phyloP scores from a whole-genome alignment of 2,888 invertebrate species.

The Clostera curtula region DNA sequence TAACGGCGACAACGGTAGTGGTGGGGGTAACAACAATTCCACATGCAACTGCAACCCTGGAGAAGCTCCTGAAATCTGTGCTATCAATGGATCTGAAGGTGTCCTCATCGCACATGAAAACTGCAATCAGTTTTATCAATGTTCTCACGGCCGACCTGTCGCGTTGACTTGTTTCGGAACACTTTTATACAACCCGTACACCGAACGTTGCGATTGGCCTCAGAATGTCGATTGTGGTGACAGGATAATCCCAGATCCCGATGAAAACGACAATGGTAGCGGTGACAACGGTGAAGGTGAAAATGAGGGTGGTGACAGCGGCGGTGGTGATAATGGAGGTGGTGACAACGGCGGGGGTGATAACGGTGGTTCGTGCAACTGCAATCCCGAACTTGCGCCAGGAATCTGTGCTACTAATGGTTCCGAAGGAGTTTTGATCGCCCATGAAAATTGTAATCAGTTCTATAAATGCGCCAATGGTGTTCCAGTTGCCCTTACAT shows the following conservation, averaged over 20 bases:
- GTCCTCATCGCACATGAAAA: conserved; percentile 13
- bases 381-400: conserved; percentile 20
- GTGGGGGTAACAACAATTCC: too few relatives aligned
- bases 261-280: too few relatives aligned
- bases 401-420: conserved; percentile 24
- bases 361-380: conserved; percentile 12
- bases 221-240: conserved; percentile 16
- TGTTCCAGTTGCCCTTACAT: conserved; percentile 15
- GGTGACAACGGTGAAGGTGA: too few relatives aligned
- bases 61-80: conserved; percentile 12
- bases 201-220: conserved; percentile 20
- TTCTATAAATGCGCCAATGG: conserved; percentile 29
- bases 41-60: too few relatives aligned
- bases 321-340: conserved; percentile 4
- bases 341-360: conserved; percentile 6
- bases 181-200: conserved; percentile 16
- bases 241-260: too few relatives aligned
- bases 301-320: conserved; percentile 4
- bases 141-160: conserved; percentile 16
- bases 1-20: too few relatives aligned
- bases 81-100: conserved; percentile 3
- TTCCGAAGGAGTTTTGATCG: conserved; percentile 27
- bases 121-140: conserved; percentile 23
- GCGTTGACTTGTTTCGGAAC: conserved; percentile 10
- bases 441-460: conserved; percentile 35